phyloP scores from a whole-genome alignment of 2,113 vertebrate species.

The Triplophysa dalaica region DNA sequence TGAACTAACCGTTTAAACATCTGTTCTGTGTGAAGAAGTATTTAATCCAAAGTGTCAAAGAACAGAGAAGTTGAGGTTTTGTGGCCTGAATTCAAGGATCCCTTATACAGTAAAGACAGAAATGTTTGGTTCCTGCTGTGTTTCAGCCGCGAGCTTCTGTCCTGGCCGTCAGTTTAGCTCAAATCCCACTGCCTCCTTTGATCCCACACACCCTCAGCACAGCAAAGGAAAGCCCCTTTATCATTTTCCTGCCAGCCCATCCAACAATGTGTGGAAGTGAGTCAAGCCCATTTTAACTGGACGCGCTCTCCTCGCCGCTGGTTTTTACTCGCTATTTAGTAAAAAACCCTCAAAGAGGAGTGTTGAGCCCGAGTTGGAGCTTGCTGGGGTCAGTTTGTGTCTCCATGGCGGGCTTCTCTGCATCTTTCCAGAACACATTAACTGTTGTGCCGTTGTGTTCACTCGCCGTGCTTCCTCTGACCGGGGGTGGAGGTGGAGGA shows the following conservation, averaged over 20 bases:
- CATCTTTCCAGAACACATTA: slow-evolving; percentile 55
- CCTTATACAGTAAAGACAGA: not conserved
- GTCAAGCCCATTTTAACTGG: slow-evolving; percentile 62
- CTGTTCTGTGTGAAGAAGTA: not conserved
- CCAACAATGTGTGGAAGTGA: slow-evolving; percentile 75
- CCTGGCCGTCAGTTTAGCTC: not conserved
- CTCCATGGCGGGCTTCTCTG: slow-evolving; percentile 65
- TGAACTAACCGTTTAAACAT: too few species aligned
- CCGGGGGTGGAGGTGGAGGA: slow-evolving; percentile 8
- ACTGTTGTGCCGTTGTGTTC: slow-evolving; percentile 12
- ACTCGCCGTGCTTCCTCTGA: slow-evolving; percentile 7
- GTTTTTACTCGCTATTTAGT: not conserved
- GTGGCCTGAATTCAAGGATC: not conserved
- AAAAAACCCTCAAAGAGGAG: slow-evolving; percentile 7
- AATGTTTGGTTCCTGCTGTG: slow-evolving; percentile 1
- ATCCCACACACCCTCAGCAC: slow-evolving; percentile 11
- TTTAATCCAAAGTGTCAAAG: not conserved
- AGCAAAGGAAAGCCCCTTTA: slow-evolving; percentile 39
- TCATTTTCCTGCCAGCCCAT: slow-evolving; percentile 61
- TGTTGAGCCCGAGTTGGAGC: not conserved
- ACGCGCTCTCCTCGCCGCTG: slow-evolving; percentile 53
- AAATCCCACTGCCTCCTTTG: slow-evolving; percentile 21
- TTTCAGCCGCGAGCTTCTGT: not conserved
- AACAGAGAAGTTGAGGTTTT: slow-evolving; percentile 1
- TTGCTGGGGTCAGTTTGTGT: not conserved